A percentile compares a stretch with the other conserved stretches of the same genome.
Evolutionary conservation across 2,797 vertebrate species (phyloP).

Genomic region (Sebastes wilsoni): DNA sequence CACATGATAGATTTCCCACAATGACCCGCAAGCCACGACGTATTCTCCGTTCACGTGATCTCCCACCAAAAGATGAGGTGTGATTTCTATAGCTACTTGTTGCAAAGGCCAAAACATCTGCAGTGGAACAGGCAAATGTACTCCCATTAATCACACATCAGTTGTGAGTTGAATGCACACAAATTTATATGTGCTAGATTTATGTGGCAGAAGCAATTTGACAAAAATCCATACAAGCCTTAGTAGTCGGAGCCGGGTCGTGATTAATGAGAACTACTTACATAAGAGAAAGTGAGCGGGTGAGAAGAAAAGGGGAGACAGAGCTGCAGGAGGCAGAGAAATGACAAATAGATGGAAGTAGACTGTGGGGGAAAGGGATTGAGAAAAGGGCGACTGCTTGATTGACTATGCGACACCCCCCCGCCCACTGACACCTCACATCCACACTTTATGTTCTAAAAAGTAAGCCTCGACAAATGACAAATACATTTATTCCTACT

Average conservation of each 20-base stretch:
- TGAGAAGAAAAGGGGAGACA: constrained; percentile 47
- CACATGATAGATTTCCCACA: constrained; percentile 47
- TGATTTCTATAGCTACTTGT: constrained; percentile 8
- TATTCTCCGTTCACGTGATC: neutral
- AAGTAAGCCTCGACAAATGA: constrained; percentile 39
- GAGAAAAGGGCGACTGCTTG: constrained; percentile 56
- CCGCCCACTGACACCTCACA: neutral
- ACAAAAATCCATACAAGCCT: constrained; percentile 75
- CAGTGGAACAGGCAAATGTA: constrained; percentile 42
- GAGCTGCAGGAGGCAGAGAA: constrained; percentile 56
- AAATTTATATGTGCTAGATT: constrained; percentile 73
- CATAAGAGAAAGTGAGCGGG: constrained; percentile 67
- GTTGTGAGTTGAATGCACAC: constrained; percentile 64
- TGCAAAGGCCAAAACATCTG: constrained; percentile 21
- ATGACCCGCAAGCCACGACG: constrained; percentile 29
- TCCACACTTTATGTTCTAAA: constrained; percentile 34
- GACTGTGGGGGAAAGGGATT: constrained; percentile 40
- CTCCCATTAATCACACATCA: constrained; percentile 69
- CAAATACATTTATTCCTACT: constrained; percentile 3
- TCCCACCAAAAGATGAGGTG: constrained; percentile 7
- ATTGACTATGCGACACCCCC: constrained; percentile 53
- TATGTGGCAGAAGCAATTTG: constrained; percentile 77
- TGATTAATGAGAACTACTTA: constrained; percentile 77
- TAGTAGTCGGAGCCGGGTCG: constrained; percentile 38
- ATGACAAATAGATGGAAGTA: constrained; percentile 64